phyloP scores from a whole-genome alignment of 92 coral and sea anemone species.

The Virgularia gustaviana region DNA sequence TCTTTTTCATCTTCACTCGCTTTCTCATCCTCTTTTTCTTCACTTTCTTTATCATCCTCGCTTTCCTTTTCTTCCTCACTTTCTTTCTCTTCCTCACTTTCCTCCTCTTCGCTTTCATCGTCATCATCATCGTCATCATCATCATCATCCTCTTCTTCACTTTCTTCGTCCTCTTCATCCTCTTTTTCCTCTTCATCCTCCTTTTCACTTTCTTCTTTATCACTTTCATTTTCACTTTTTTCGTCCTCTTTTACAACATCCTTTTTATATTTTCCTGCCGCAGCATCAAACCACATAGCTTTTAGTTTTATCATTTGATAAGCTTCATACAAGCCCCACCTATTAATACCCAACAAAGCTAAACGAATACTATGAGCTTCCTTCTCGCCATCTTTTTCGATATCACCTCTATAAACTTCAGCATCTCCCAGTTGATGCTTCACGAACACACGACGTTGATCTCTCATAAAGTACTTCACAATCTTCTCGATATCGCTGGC shows the following conservation, averaged over 20 bases:
- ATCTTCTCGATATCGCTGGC: slow-evolving; percentile 72
- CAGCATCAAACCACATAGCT: slow-evolving; percentile 70
- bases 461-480: slow-evolving; percentile 70
- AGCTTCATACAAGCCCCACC: slow-evolving; percentile 95
- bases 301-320: slow-evolving; percentile 69
- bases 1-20: slow-evolving; percentile 10
- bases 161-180: slow-evolving; percentile 67
- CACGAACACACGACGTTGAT: slow-evolving; percentile 91
- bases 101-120: background rate
- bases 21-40: background rate
- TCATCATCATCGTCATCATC: slow-evolving; percentile 19
- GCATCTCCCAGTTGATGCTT: slow-evolving; percentile 58
- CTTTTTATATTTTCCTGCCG: slow-evolving; percentile 51
- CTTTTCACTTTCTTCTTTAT: slow-evolving; percentile 54
- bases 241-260: slow-evolving; percentile 58
- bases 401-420: slow-evolving; percentile 52
- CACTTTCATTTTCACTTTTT: slow-evolving; percentile 47
- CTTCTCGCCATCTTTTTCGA: slow-evolving; percentile 52
- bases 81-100: slow-evolving; percentile 16
- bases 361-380: slow-evolving; percentile 58
- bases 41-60: slow-evolving; percentile 8
- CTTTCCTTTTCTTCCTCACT: background rate
- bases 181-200: slow-evolving; percentile 72
- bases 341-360: slow-evolving; percentile 71
- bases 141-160: slow-evolving; percentile 66